These are phyloP conservation scores for Lapara coniferarum DNA, from an alignment of 2,888 invertebrate genomes.

Conservation along the genomic window DNA sequence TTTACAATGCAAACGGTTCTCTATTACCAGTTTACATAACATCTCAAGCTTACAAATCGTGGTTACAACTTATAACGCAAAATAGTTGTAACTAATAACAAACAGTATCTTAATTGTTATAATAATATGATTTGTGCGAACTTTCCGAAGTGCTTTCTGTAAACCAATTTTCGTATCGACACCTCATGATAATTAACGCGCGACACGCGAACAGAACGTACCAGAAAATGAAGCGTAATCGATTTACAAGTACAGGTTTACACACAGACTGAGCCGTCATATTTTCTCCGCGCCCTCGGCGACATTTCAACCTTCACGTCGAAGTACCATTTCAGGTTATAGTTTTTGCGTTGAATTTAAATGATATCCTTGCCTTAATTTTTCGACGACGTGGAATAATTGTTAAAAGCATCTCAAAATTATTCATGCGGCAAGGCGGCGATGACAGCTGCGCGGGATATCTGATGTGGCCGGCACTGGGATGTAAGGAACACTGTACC, in stretches of 20 bases:
- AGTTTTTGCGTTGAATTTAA: conserved; percentile 65
- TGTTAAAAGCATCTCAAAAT: conserved; percentile 64
- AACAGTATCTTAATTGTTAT: conserved; percentile 56
- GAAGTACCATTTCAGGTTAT: conserved; percentile 68
- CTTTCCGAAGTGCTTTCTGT: conserved; percentile 63
- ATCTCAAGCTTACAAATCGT: too few species aligned
- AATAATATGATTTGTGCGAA: conserved; percentile 74
- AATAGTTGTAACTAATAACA: conserved; percentile 40
- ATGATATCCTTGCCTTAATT: conserved; percentile 73
- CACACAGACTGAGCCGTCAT: conserved; percentile 58
- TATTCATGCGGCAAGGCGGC: conserved; percentile 64
- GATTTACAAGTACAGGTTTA: conserved; percentile 73
- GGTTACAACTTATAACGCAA: conserved; percentile 26
- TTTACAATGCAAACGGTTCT: too few species aligned
- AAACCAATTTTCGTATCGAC: conserved; percentile 78
- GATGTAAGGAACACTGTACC: conserved; percentile 43
- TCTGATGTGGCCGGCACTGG: conserved; percentile 55
- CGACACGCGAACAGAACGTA: conserved; percentile 75
- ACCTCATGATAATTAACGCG: conserved; percentile 76
- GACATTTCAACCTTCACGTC: conserved; percentile 64
- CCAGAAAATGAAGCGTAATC: conserved; percentile 74
- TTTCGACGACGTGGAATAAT: conserved; percentile 76
- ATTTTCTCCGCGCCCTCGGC: conserved; percentile 62
- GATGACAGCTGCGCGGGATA: conserved; percentile 66
- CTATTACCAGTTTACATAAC: too few species aligned